These are phyloP conservation scores for Smittia sp. DNA, from an alignment of 2,888 invertebrate genomes.

Conservation along the genomic window DNA sequence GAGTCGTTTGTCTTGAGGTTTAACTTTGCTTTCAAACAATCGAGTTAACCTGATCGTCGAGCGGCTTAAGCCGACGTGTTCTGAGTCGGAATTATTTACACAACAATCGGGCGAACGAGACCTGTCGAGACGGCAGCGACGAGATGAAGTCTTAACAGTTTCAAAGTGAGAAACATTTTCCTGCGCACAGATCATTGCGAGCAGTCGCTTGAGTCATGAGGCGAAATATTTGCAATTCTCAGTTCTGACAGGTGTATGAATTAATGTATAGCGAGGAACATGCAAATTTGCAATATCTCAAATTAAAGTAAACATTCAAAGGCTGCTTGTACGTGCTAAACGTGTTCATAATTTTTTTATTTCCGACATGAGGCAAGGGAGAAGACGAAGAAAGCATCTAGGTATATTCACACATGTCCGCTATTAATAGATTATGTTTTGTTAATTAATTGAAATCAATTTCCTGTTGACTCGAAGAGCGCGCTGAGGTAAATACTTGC, in stretches of 20 bases:
- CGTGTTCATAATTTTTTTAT: constrained; percentile 35
- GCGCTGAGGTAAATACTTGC: constrained; percentile 27
- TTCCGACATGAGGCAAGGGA: constrained; percentile 31
- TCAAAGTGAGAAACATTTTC: neutral
- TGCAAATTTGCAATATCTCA: constrained; percentile 18
- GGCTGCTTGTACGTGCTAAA: constrained; percentile 39
- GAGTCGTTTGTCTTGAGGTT: neutral
- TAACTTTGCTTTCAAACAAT: constrained; percentile 13
- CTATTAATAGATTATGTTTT: constrained; percentile 38
- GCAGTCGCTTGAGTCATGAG: too few relatives aligned
- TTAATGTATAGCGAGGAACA: constrained; percentile 11
- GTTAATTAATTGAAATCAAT: constrained; percentile 41
- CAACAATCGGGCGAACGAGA: neutral
- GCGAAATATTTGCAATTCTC: constrained; percentile 22
- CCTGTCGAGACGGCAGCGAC: neutral
- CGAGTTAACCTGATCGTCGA: neutral
- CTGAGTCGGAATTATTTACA: constrained; percentile 2
- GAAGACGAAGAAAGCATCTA: neutral
- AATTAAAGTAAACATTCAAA: constrained; percentile 31
- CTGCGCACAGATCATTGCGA: neutral
- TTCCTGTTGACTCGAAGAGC: constrained; percentile 37
- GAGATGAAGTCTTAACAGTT: constrained; percentile 11
- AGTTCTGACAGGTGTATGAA: constrained; percentile 35
- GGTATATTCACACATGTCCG: constrained; percentile 38
- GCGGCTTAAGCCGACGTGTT: neutral